Conservation (phyloP, 2,888 invertebrate species). For the Teleogryllus oceanicus region DNA sequence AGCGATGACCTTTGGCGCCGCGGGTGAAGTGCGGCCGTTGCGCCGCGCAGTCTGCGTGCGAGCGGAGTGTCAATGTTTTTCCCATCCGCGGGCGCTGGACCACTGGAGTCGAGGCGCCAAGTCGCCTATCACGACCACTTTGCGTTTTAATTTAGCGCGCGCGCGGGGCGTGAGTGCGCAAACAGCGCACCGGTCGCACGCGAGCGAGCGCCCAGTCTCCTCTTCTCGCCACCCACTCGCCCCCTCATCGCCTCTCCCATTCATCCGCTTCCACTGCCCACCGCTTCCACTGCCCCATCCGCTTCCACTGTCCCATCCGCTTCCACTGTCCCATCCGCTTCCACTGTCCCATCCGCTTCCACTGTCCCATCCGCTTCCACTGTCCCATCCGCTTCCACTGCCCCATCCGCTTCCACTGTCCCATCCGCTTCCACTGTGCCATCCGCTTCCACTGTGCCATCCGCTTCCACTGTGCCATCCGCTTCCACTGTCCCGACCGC, state of each 20-base stretch:
- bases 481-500: neutral
- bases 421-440: no score
- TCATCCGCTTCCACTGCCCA: accelerated
- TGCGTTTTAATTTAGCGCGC: slow-evolving; percentile 6
- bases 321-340: neutral
- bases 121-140: neutral
- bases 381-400: neutral
- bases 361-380: neutral
- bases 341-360: no score
- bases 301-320: neutral
- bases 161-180: neutral
- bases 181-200: neutral
- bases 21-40: no score
- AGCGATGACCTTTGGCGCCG: no score
- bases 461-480: neutral
- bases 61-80: neutral
- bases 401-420: neutral
- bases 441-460: neutral
- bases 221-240: neutral
- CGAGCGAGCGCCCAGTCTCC: neutral
- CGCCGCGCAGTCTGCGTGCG: neutral
- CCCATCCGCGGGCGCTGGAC: neutral
- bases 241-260: accelerated
- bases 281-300: neutral
- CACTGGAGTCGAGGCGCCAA: neutral